Base-by-base conservation (phyloP, 2,797 vertebrate genomes). In the Agapornis canus region DNA sequence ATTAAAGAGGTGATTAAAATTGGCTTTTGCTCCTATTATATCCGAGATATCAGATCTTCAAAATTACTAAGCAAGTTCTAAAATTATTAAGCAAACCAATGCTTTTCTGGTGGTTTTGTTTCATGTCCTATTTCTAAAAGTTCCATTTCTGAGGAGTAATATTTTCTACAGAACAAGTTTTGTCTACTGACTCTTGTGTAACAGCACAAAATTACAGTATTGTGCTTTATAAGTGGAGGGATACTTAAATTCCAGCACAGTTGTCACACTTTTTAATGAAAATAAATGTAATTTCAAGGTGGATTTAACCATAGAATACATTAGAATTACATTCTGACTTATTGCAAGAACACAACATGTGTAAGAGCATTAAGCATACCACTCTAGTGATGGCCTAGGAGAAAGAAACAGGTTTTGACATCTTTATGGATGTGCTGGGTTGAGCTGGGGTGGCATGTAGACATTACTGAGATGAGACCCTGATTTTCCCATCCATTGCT, bases 301-400 rank as follows among this genome's bases (percentile, higher is more conserved):
- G 21, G 17, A 1, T 49, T 72, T 89, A 35, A 21, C 20, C 37
- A 2, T 15, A 27, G 60, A 37, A 39, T n/a, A n/a, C n/a, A n/a
- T n/a, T 42, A 25, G 29, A 78, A n/a, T 52, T 43, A 5, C 17
- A 1, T 7, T 27, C 4, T 5, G 10, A 37, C 1, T 13, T 22
- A 31, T 10, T 7, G 48, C 13, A 40, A 18, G 70, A 35, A 15
- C 4, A 1, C 26, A 42, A 35, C 6, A 3, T 0, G 9, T 0
- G 0, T 0, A 21, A 29, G 77, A 20, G 2, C 0, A 6, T 0
- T 4, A 10, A 9, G 26, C 0, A n/a, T 1, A 76, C 37, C n/a
- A 27, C 59, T 10, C 19, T 32, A n/a, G 73, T 4, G 1, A 8
- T 0, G 65, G 72, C 47, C 83, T 1, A 89, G 61, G 65, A 32